Conservation (phyloP, 2,888 invertebrate species). For the Sinelater perroti region DNA sequence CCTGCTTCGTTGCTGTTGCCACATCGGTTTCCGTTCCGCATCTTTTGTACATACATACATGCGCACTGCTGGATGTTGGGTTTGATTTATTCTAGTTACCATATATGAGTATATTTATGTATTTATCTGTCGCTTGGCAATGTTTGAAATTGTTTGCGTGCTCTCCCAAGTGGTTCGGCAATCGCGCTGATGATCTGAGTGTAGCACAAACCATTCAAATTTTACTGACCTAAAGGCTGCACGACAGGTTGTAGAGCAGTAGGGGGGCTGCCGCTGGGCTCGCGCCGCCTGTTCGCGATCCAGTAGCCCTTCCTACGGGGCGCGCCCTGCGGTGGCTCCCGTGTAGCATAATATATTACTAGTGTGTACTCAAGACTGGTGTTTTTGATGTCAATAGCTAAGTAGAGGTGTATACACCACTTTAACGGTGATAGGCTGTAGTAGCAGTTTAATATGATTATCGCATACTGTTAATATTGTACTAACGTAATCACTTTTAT, state of each 20-base stretch:
- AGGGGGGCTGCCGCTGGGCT: conserved; percentile 11
- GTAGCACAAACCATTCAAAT: conserved; percentile 50
- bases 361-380: conserved; percentile 61
- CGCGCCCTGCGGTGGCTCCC: too few relatives aligned
- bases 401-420: conserved; percentile 54
- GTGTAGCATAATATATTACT: conserved; percentile 55
- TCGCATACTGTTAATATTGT: conserved; percentile 49
- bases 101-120: conserved; percentile 46
- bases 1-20: conserved; percentile 23
- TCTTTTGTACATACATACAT: conserved; percentile 28
- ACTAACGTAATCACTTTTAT: conserved; percentile 53
- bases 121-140: conserved; percentile 22
- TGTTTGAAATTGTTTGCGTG: conserved; percentile 9
- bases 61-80: conserved; percentile 47
- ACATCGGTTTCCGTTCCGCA: conserved; percentile 15
- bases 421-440: conserved; percentile 58
- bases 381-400: conserved; percentile 60
- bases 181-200: conserved; percentile 44
- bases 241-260: conserved; percentile 49
- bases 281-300: conserved; percentile 12
- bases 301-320: too few relatives aligned
- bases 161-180: conserved; percentile 16
- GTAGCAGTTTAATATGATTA: conserved; percentile 47
- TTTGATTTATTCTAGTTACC: conserved; percentile 57
- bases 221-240: conserved; percentile 59